Evolutionary conservation across 2,888 invertebrate genomes (phyloP), one percentile per base, ranked within the genome.

Genomic region (Linnaemya vulpina): DNA sequence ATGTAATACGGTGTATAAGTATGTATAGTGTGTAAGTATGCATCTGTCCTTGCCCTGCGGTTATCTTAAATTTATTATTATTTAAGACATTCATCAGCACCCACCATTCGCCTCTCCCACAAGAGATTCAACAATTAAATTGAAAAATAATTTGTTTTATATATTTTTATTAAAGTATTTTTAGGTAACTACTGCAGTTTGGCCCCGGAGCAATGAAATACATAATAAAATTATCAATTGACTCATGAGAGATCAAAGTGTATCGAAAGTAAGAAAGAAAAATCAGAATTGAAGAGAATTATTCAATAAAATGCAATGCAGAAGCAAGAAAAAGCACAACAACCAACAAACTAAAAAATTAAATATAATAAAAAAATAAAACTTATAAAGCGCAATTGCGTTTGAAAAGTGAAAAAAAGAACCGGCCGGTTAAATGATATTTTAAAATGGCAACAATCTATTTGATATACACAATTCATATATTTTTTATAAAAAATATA

Each of bases 221-320:
- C 68, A 83, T 67, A 74, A 73, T 77, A 76, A 88, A 89, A 89
- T 90, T 90, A 90, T 90, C 90, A 90, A 87, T 86, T 88, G 87
- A 87, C 89, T 87, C 80, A 86, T 78, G 70, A 60, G 87, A 87
- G 91, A 90, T 91, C 91, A 91, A 91, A 91, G 91, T 90, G 89
- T 91, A 91, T 91, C 91, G 89, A 88, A 87, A 73, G 22, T 68
- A 71, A 79, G 30, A 77, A 63, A 79, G 13, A 53, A 77, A 38
- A 60, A n/a, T 35, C 38, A 25, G 51, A 60, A 70, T 76, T 9
- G 51, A 67, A 63, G 70, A 25, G 30, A 30, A 25, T 43, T n/a
- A n/a, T 17, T 13, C 60, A 58, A 51, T 63, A 73, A 62, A 70
- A 3, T 15, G 25, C 25, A 65, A 70, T 20, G 7, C 30, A 17